Evolutionary conservation across 2,888 invertebrate species (phyloP).

Genomic region (Mesochorus sp.): DNA sequence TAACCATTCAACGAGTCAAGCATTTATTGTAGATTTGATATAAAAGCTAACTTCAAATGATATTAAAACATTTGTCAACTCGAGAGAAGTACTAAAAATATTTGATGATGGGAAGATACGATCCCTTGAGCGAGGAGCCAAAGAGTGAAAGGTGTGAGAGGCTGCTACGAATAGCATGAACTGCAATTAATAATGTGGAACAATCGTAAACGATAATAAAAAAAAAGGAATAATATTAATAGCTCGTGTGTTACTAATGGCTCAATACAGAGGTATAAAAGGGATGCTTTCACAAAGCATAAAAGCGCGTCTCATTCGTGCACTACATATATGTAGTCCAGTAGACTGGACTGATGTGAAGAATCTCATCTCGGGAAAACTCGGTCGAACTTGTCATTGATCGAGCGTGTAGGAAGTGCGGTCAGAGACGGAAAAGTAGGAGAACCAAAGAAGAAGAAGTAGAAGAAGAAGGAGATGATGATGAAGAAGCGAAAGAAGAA

Average conservation of each 20-base stretch:
- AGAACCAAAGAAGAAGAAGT: slow-evolving; percentile 46
- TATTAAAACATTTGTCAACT: no score
- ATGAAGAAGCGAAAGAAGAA: slow-evolving; percentile 15
- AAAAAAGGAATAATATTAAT: slow-evolving; percentile 34
- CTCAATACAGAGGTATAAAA: slow-evolving; percentile 58
- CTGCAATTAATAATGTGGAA: slow-evolving; percentile 50
- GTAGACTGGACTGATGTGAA: slow-evolving; percentile 44
- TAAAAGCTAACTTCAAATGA: no score
- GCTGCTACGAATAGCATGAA: neutral
- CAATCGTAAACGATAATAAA: slow-evolving; percentile 27
- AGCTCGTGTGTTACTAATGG: slow-evolving; percentile 52
- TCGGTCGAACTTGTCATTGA: slow-evolving; percentile 75
- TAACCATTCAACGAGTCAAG: slow-evolving; percentile 69
- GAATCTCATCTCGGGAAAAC: slow-evolving; percentile 56
- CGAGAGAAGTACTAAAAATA: slow-evolving; percentile 26
- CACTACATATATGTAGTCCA: slow-evolving; percentile 14
- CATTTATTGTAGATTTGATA: no score
- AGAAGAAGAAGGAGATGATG: slow-evolving; percentile 4
- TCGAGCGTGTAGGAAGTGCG: slow-evolving; percentile 73
- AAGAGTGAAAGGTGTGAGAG: slow-evolving; percentile 28
- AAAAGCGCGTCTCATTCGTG: slow-evolving; percentile 48
- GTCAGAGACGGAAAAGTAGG: slow-evolving; percentile 33
- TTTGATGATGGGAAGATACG: no score
- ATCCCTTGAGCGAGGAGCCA: neutral
- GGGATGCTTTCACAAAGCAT: slow-evolving; percentile 36